Base-by-base conservation (phyloP, 1,140 invertebrate species). In the Saxidomus purpurata region DNA sequence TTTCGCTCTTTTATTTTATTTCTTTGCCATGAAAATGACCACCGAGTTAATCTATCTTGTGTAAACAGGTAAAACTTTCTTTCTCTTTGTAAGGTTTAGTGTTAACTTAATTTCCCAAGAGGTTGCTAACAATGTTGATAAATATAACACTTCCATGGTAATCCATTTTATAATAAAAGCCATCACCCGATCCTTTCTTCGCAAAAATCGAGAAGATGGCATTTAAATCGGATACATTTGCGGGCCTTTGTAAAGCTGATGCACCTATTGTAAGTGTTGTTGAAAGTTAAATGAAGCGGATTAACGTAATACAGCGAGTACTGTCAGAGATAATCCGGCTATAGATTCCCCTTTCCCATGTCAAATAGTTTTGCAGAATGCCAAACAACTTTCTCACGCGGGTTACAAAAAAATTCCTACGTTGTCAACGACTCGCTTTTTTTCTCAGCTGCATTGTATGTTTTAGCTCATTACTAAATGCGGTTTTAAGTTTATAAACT, bases 131-230 rank as follows among this genome's bases (percentile, higher is more conserved):
- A 79, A 79, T 17, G 55, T 55, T 52, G 76, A 49, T 79, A 79
- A 79, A 79, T 49, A 55, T 52, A 36, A 22, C 76, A n/a, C 31
- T 36, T 36, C 15, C 31, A 55, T 79, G 76, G 25, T 79, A 79
- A 79, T 79, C 76, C 76, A 55, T 79, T 55, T 79, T n/a, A 11
- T n/a, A 55, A 79, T 55, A 1, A 79, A 55, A 36, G 76, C 49
- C 55, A 79, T 79, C 76, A 28, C 17, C 4, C 0, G 31, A 36
- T 79, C 76, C 49, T 55, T 79, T 49, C 43, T 52, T 52, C 49
- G 4, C n/a, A 17, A 3, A n/a, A n/a, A 31, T 47, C 0, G n/a
- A 49, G 25, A 3, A 52, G 1, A 28, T 77, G 25, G 19, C 22
- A 36, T 52, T 79, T 79, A 79, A 79, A 79, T 34, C 76, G 31